Conservation (phyloP, 2,797 vertebrate species). For the Chaetophractus vellerosus region DNA sequence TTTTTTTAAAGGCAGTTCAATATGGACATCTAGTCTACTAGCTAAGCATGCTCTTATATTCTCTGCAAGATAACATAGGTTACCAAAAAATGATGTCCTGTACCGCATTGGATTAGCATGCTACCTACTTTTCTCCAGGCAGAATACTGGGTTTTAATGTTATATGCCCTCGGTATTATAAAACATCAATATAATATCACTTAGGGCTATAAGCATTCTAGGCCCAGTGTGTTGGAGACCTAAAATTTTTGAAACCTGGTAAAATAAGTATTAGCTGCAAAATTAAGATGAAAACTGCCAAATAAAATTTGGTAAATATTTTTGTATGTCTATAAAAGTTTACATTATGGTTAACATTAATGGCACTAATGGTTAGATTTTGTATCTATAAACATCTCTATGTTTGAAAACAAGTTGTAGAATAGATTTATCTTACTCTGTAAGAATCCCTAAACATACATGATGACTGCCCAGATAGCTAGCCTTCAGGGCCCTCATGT, state of each 20-base stretch:
- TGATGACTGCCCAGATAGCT: background rate
- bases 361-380: background rate
- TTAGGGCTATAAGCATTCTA: background rate
- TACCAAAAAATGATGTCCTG: background rate
- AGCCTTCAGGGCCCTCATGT: background rate
- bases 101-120: background rate
- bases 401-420: background rate
- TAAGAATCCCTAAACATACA: background rate
- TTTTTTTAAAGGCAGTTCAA: background rate
- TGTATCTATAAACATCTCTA: background rate
- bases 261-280: background rate
- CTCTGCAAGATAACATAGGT: background rate
- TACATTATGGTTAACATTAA: background rate
- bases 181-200: background rate
- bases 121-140: background rate
- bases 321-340: constrained; percentile 1
- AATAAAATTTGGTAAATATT: background rate
- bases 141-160: background rate
- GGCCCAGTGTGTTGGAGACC: background rate
- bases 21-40: background rate
- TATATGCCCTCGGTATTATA: background rate
- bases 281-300: constrained; percentile 15
- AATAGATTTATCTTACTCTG: background rate
- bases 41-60: background rate
- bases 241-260: background rate